These are phyloP conservation scores for Paramormyrops kingsleyae DNA, from an alignment of 2,113 vertebrate genomes.

Conservation along the genomic window DNA sequence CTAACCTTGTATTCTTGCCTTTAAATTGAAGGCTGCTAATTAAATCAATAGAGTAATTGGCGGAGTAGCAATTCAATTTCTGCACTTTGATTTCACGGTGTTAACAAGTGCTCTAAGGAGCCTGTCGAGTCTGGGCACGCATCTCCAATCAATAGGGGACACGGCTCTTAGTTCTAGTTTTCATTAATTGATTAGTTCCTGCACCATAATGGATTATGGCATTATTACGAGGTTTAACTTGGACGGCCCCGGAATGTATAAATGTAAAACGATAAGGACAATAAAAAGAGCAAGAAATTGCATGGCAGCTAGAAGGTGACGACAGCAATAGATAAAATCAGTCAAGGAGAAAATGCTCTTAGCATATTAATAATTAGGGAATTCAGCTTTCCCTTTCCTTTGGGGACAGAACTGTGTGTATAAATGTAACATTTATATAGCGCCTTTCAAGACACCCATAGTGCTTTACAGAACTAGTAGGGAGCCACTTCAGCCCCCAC, in stretches of 20 bases:
- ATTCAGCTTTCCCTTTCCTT: neutral
- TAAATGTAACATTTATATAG: neutral
- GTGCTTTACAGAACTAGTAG: neutral
- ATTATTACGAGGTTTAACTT: constrained; percentile 43
- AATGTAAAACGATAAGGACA: constrained; percentile 15
- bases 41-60: constrained; percentile 87
- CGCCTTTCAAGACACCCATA: neutral
- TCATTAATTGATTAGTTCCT: constrained; percentile 77
- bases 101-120: constrained; percentile 61
- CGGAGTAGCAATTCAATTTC: constrained; percentile 76
- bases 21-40: constrained; percentile 80
- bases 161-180: constrained; percentile 72
- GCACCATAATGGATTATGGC: constrained; percentile 69
- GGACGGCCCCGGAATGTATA: constrained; percentile 1
- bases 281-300: constrained; percentile 8
- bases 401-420: neutral
- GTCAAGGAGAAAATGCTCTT: constrained; percentile 8
- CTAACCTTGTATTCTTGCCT: constrained; percentile 68
- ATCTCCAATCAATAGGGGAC: constrained; percentile 65
- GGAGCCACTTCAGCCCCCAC: neutral
- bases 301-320: neutral
- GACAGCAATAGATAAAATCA: neutral
- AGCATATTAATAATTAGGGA: neutral
- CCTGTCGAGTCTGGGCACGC: constrained; percentile 56
- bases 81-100: constrained; percentile 63